Evolutionary conservation across 2,888 invertebrate genomes (phyloP).

Genomic region (Thumatha senex): DNA sequence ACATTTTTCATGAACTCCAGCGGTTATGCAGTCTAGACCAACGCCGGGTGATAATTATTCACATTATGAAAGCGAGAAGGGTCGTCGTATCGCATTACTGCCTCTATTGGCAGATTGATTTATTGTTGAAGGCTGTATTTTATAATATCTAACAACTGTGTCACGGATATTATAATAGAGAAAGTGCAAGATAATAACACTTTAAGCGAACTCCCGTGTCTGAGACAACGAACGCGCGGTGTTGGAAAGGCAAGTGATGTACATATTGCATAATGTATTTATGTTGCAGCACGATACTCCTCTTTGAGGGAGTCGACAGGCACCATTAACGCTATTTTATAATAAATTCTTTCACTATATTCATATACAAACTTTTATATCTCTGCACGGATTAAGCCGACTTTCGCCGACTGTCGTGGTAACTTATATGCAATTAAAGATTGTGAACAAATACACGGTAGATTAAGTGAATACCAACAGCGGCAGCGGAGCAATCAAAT

Average conservation of each 20-base stretch:
- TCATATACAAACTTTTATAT: neutral
- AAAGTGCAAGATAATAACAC: conserved; percentile 5
- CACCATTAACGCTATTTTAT: conserved; percentile 43
- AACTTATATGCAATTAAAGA: neutral
- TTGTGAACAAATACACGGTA: conserved; percentile 5
- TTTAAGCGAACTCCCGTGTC: conserved; percentile 17
- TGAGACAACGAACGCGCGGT: conserved; percentile 44
- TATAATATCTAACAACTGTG: conserved; percentile 1
- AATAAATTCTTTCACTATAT: conserved; percentile 1
- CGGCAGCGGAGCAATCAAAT: conserved; percentile 46
- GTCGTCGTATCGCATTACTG: conserved; percentile 25
- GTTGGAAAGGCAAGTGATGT: conserved; percentile 57
- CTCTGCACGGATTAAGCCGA: neutral
- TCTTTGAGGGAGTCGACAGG: conserved; percentile 58
- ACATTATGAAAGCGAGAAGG: conserved; percentile 29
- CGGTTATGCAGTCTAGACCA: conserved; percentile 38
- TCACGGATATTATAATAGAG: conserved; percentile 2
- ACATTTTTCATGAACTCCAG: conserved; percentile 70
- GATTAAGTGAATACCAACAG: conserved; percentile 22
- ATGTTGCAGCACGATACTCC: conserved; percentile 74
- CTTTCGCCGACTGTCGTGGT: too few species aligned
- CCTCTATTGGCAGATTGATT: conserved; percentile 36
- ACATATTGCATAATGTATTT: conserved; percentile 76
- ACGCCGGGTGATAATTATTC: conserved; percentile 39
- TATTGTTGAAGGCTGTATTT: conserved; percentile 19